phyloP scores from a whole-genome alignment of 2,113 vertebrate genomes.

The Dipodomys spectabilis region DNA sequence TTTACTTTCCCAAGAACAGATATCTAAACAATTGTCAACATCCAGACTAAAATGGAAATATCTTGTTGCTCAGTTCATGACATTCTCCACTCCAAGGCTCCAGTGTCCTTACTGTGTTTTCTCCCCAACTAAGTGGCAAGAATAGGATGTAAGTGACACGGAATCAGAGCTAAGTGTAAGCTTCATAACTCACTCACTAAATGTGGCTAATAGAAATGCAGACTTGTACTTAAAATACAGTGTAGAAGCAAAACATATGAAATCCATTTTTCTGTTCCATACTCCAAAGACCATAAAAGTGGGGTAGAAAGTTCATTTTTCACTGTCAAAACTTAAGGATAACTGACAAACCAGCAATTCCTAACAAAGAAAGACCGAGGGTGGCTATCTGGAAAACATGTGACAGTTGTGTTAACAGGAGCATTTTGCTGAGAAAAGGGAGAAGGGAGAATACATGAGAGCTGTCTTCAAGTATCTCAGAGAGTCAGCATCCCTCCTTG shows the following conservation, averaged over 20 bases:
- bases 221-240: neutral
- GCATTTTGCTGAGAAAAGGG: neutral
- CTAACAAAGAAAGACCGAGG: neutral
- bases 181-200: conserved; percentile 1
- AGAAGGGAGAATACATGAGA: neutral
- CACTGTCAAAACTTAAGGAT: conserved; percentile 12
- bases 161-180: neutral
- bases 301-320: neutral
- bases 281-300: neutral
- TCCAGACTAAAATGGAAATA: conserved; percentile 7
- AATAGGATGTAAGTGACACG: neutral
- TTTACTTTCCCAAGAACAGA: conserved; percentile 35
- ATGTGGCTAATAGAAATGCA: neutral
- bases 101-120: neutral
- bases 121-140: neutral
- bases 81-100: neutral
- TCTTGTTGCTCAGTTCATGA: neutral
- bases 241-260: neutral
- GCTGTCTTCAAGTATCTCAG: neutral
- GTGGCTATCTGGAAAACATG: neutral
- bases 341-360: conserved; percentile 21
- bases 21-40: conserved; percentile 35
- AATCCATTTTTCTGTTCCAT: neutral
- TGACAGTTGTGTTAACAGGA: neutral
- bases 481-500: neutral